Base-by-base conservation (phyloP, 2,888 invertebrate species). In the Yponomeuta evonymella region DNA sequence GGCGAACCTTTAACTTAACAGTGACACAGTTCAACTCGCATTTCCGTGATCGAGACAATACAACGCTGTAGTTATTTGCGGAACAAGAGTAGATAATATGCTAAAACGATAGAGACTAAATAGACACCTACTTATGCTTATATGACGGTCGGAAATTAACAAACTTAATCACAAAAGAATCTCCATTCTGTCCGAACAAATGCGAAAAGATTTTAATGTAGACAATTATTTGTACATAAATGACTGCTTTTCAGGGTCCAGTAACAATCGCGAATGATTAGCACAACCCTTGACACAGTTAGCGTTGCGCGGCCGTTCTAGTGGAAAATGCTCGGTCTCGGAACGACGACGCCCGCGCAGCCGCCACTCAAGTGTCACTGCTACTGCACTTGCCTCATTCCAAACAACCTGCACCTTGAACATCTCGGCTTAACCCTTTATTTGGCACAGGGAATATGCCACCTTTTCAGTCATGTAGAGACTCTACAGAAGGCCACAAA, bases 251-350 rank as follows among this genome's bases (percentile, higher is more conserved):
- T 89, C 86, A 88, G 88, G 85, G 83, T 83, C 84, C 79, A 76
- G 81, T 83, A 85, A 89, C 85, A 87, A 87, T 86, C 82, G 86
- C 81, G 83, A 83, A 83, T 85, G 84, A 90, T 89, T 90, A 90
- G 79, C 79, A 79, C 83, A 86, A 88, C 89, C 90, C 90, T 91
- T 91, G 91, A 91, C 91, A 90, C 74, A 89, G 88, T 87, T 88
- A 83, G 81, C 66, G 58, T 62, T 63, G 83, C 84, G 84, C 84
- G 79, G 81, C 83, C 88, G 86, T 86, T 90, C 88, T 89, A 87
- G 79, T 88, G 89, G 88, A 90, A 90, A 90, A 88, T 85, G 84
- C 84, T 88, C 87, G 85, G 84, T 86, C 86, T 89, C 80, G 77
- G 63, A 43, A 70, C 71, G 69, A 79, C 83, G 51, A 58, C 51